phyloP scores from a whole-genome alignment of 2,888 invertebrate genomes.

The Phytoseiulus persimilis region DNA sequence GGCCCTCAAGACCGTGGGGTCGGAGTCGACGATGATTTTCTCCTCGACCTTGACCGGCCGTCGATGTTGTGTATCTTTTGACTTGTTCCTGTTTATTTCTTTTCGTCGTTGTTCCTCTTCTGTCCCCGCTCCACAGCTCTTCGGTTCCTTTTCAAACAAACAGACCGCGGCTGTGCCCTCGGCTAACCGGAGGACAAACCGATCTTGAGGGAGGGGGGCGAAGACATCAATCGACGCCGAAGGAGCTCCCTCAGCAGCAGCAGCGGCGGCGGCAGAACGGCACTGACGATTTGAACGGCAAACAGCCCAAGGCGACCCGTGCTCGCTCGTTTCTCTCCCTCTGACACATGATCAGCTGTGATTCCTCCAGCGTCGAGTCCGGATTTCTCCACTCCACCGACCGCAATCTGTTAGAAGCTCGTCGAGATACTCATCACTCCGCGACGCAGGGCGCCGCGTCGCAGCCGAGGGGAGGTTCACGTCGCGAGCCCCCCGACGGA shows the following conservation, averaged over 20 bases:
- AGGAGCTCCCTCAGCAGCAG: not conserved
- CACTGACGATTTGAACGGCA: constrained; percentile 34
- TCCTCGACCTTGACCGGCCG: not conserved
- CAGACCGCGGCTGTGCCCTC: not conserved
- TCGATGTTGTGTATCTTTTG: not conserved
- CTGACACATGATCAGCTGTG: not conserved
- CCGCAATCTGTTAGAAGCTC: not conserved
- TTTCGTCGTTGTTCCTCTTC: not conserved
- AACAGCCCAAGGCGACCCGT: constrained; percentile 17
- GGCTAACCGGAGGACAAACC: not conserved
- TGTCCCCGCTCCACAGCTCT: not conserved
- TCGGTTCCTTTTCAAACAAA: not conserved
- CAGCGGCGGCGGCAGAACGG: not conserved
- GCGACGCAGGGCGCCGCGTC: too few species aligned
- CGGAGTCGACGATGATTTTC: not conserved
- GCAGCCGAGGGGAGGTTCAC: not conserved
- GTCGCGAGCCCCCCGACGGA: not conserved
- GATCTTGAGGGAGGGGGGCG: not conserved
- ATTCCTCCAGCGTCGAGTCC: not conserved
- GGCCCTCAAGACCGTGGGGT: not conserved
- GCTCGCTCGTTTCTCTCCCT: not conserved
- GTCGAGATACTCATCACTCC: not conserved
- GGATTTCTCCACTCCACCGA: not conserved
- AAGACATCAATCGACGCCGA: not conserved
- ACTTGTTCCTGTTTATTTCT: not conserved